Conservation (phyloP, 2,113 vertebrate species). For the Maccullochella peelii region DNA sequence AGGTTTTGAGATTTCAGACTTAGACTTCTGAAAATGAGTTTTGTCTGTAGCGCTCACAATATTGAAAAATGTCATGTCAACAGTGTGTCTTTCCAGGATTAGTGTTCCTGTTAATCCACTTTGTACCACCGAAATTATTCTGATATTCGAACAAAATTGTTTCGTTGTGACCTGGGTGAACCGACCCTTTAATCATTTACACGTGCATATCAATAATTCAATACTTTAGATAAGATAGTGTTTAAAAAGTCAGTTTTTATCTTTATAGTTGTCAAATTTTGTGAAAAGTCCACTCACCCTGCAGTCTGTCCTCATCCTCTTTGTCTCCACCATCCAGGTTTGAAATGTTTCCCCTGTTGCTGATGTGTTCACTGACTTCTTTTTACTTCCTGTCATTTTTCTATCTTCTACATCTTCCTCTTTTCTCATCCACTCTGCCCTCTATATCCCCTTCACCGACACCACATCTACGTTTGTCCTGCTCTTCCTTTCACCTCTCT, state of each 20-base stretch:
- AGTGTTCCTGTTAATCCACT: not conserved
- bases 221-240: no score
- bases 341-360: not conserved
- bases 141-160: not conserved
- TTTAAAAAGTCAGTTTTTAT: not conserved
- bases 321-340: not conserved
- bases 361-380: slow-evolving; percentile 22
- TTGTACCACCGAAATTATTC: not conserved
- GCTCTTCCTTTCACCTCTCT: not conserved
- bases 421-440: not conserved
- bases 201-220: not conserved
- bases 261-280: not conserved
- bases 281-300: not conserved
- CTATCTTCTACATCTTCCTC: not conserved
- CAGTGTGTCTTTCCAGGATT: not conserved
- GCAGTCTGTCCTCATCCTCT: not conserved
- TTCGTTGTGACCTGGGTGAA: slow-evolving; percentile 2
- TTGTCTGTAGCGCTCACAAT: not conserved
- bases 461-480: not conserved
- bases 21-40: no score
- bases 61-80: not conserved
- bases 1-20: not conserved
- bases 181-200: not conserved
- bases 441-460: not conserved
- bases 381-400: not conserved